Evolutionary conservation across 1,140 invertebrate genomes (phyloP), one percentile per base, ranked within the genome.

Genomic region (Hypsibius dujardini): DNA sequence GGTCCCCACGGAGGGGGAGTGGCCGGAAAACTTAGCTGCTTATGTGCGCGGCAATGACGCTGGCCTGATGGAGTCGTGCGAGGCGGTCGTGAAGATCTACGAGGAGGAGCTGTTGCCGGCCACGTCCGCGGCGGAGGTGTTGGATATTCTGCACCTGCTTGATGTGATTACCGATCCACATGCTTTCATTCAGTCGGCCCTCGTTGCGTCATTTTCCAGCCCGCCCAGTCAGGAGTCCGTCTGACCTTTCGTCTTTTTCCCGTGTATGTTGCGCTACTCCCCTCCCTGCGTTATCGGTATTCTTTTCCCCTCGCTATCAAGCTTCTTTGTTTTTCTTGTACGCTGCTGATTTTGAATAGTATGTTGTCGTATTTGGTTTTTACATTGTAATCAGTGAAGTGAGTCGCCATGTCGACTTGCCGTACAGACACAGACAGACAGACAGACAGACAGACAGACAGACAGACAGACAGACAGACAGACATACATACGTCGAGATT

Each of bases 31-130:
- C 73, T 81, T 97, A 72, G 93, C 92, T 46, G 90, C 94, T 77
- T 95, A 90, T 77, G 91, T 97, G 75, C 85, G 94, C 2, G 87
- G 91, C 76, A 95, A 93, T 81, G 95, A 97, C 81, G 90, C 92
- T 79, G 82, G 84, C 12, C 83, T 95, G 77, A 81, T 92, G 12
- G 94, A 95, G 79, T 85, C 86, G 47, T 90, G 90, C 28, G 90
- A 94, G 28, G 69, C 1, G 12, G 72, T 81, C 59, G 84, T 97
- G 67, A 81, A 84, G 14, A 83, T 84, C 1, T 90, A 94, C 75
- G 88, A 90, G 74, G 88, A 93, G 74, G 91, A 96, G 79, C 83
- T 94, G 74, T 81, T 96, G 74, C 88, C 90, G 3, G 92, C 90
- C 80, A 84, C 89, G 74, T 90, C 89, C 3, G 89, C 95, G 79